These are phyloP conservation scores for Sorex araneus DNA, from an alignment of 2,113 vertebrate genomes.

Conservation along the genomic window DNA sequence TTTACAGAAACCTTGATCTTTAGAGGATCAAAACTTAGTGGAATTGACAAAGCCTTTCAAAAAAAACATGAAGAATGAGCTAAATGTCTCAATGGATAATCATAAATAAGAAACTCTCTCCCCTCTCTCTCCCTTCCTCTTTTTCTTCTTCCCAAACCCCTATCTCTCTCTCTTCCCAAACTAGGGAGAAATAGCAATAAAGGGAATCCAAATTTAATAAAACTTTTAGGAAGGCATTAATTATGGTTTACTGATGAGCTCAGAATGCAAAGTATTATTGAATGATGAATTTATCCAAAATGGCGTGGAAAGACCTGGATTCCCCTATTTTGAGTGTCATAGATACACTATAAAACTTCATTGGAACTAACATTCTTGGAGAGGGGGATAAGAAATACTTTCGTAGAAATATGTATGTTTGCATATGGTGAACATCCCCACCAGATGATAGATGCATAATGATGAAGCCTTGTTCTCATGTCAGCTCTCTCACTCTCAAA, in stretches of 20 bases:
- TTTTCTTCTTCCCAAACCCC: no score
- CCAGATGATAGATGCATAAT: no score
- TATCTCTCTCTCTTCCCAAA: not conserved
- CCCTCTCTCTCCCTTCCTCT: no score
- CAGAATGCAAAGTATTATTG: not conserved
- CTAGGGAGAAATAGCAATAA: not conserved
- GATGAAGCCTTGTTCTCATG: not conserved
- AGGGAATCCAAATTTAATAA: not conserved
- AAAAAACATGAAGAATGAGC: not conserved
- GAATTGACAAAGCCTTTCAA: not conserved
- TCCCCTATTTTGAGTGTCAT: rapidly evolving
- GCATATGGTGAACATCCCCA: not conserved
- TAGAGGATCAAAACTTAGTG: not conserved
- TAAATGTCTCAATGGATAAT: not conserved
- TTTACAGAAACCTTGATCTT: slow-evolving; percentile 20
- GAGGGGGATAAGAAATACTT: not conserved
- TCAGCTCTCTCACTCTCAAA: not conserved
- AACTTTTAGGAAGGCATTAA: not conserved
- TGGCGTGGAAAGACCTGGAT: not conserved
- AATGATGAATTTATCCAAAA: not conserved
- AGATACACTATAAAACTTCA: not conserved
- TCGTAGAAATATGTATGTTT: not conserved
- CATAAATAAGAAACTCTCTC: not conserved
- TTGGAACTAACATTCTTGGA: not conserved
- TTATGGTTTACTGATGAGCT: not conserved